phyloP scores from a whole-genome alignment of 2,797 vertebrate genomes.

The Nothura maculosa region DNA sequence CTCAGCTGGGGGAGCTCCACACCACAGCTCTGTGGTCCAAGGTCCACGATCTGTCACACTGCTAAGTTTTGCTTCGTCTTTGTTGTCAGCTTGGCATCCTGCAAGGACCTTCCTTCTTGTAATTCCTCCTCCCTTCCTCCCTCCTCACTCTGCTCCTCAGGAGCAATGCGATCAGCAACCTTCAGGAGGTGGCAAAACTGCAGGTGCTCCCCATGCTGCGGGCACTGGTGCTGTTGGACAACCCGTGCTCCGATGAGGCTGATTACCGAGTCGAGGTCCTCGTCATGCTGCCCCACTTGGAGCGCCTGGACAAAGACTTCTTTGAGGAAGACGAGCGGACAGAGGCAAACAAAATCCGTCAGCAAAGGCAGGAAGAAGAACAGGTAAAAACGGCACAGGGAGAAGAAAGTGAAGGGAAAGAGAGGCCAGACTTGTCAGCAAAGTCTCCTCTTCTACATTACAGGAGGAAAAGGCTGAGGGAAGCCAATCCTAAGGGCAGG shows the following conservation, averaged over 20 bases:
- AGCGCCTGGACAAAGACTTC: slow-evolving; percentile 90
- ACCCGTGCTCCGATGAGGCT: slow-evolving; percentile 82
- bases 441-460: background rate
- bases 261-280: slow-evolving; percentile 86
- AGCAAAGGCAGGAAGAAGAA: slow-evolving; percentile 58
- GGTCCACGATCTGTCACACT: background rate
- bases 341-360: slow-evolving; percentile 78
- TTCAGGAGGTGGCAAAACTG: slow-evolving; percentile 81
- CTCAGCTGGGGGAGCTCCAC: background rate
- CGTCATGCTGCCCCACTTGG: slow-evolving; percentile 81
- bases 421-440: background rate
- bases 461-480: background rate
- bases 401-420: background rate
- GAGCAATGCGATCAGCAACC: slow-evolving; percentile 83
- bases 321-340: slow-evolving; percentile 82
- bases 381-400: background rate
- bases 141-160: slow-evolving; percentile 72
- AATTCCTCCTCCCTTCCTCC: background rate
- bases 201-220: slow-evolving; percentile 84
- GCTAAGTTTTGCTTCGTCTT: background rate
- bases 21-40: background rate
- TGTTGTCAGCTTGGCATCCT: background rate
- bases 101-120: background rate
- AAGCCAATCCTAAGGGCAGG: background rate
- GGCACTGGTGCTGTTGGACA: slow-evolving; percentile 87